Percentiles rank a stretch among this genome's conserved stretches.
Conservation (phyloP, 1,140 invertebrate species). For the Trichoplusia ni region DNA sequence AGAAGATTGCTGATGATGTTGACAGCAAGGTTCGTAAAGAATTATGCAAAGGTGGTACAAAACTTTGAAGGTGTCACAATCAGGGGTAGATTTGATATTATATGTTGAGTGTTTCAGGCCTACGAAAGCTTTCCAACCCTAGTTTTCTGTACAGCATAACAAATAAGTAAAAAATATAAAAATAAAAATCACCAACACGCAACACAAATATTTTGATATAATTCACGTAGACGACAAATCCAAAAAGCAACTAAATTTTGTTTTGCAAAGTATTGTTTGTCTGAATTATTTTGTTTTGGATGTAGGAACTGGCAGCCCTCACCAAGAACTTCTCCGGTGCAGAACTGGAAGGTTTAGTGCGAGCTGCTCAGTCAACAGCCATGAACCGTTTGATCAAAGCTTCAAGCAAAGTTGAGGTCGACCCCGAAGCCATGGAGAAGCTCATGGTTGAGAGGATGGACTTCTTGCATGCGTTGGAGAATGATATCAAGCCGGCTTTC, state of each 20-base stretch:
- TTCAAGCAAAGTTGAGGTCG: constrained; percentile 96
- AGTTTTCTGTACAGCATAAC: too few relatives aligned
- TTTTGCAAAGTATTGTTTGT: too few relatives aligned
- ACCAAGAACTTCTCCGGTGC: constrained; percentile 99
- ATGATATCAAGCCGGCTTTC: constrained; percentile 99
- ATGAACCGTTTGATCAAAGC: constrained; percentile 99
- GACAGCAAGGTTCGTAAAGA: constrained; percentile 86
- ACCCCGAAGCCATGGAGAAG: constrained; percentile 98
- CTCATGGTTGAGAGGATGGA: constrained; percentile 93
- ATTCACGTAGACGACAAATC: too few relatives aligned
- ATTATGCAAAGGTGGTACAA: neutral
- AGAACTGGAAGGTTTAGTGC: constrained; percentile 98
- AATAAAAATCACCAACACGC: too few relatives aligned
- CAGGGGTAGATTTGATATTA: too few relatives aligned
- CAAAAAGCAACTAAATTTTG: too few relatives aligned
- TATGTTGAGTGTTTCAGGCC: too few relatives aligned
- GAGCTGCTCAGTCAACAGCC: constrained; percentile 98
- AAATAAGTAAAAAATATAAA: too few relatives aligned
- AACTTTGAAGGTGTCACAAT: neutral
- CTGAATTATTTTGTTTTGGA: too few relatives aligned
- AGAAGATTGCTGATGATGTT: constrained; percentile 95
- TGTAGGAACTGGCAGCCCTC: constrained; percentile 91
- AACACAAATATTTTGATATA: too few relatives aligned
- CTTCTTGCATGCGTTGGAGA: constrained; percentile 97
- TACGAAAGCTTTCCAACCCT: too few relatives aligned